Evolutionary conservation across 30 jellyfish, hydroid and myxozoan species (phyloP), one percentile per base, ranked within the genome.

Genomic region (Aurelia sp.): DNA sequence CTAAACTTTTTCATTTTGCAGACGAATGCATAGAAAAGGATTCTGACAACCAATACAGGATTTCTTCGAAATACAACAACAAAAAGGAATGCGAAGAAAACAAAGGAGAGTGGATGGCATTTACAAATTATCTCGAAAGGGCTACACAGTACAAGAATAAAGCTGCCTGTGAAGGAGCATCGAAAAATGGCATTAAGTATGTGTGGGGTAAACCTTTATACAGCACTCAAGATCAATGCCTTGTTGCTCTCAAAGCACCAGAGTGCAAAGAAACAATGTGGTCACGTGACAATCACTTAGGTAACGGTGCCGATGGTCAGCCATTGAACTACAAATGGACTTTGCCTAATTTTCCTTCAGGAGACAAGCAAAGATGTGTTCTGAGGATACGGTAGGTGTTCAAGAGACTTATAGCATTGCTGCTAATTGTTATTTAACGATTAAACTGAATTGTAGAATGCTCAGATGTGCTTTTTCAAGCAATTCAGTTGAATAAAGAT

Each of bases 211-310:
- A 51, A n/a, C 97, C 97, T 41, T 65, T 85, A 64, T 78, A 69
- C 72, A 55, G 59, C 31, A 91, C 91, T 0, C 19, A 73, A 33
- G 73, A 85, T 68, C 80, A 90, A 81, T 96, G 99, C 59, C 90
- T 96, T 13, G 98, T 96, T 22, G 91, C 91, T 17, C 91, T 96
- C 20, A 76, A 86, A 15, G 66, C 64, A 52, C 98, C 98, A 1
- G 94, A 82, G 18, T 96, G 99, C 82, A 64, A 74, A 60, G 97
- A 72, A 74, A 91, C 97, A 33, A 72, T 72, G 52, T 90, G 97
- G 91, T 82, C 98, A 31, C 96, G 99, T 76, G 97, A 33, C 53
- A 96, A 96, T 83, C 99, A 96, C 88, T 92, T 90, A 19, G 99
- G 99, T 18, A 96, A 96, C 84, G 96, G 93, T 16, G 85, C 22